Evolutionary conservation across 23 tunicate species (phyloP), one percentile per base, ranked within the genome.

Genomic region (Diplosoma virens): DNA sequence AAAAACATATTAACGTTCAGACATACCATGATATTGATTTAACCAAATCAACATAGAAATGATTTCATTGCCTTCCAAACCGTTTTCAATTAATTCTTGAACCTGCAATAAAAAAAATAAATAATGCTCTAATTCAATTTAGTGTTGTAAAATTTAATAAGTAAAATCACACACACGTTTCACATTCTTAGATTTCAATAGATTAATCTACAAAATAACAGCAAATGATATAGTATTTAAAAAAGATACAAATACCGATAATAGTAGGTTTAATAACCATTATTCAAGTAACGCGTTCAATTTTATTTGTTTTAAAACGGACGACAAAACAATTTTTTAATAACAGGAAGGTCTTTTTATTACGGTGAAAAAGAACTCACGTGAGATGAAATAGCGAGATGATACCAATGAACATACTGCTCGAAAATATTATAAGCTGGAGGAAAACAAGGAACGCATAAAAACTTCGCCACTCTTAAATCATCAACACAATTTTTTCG

Each of bases 321-420:
- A n/a, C n/a, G n/a, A n/a, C n/a, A n/a, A n/a, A n/a, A n/a, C n/a
- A n/a, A n/a, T n/a, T n/a, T n/a, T n/a, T n/a, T n/a, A n/a, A n/a
- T n/a, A n/a, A n/a, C n/a, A n/a, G n/a, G n/a, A n/a, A n/a, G n/a
- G n/a, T n/a, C n/a, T n/a, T n/a, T n/a, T n/a, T n/a, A n/a, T n/a
- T n/a, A n/a, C n/a, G n/a, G n/a, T n/a, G n/a, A 41, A 36, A 0
- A 14, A 46, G 0, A 21, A 79, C 90, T 79, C 46, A 90, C 90
- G 74, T 93, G 94, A 30, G 28, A 58, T 5, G 98, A 59, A 11
- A 93, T 59, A 1, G 98, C 88, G 4, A 86, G 82, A 25, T 93
- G 98, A 41, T 86, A 94, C 99, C 99, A 94, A 66, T 87, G 90
- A 1, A 80, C 86, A 59, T 59, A 87, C 50, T 83, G 84, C 48